Evolutionary conservation across 1,140 invertebrate genomes (phyloP).

Genomic region (Heliconius congener): DNA sequence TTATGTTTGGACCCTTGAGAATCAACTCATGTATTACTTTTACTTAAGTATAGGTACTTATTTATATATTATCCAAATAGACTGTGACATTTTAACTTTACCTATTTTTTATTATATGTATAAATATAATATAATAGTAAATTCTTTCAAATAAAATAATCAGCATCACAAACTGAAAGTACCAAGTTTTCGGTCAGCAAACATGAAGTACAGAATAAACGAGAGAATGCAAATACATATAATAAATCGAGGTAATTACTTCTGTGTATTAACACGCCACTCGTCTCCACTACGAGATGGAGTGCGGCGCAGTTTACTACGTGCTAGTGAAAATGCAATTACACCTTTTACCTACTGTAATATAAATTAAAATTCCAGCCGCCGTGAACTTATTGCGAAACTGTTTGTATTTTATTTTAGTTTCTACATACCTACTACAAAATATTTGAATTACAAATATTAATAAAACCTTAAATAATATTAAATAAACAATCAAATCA

Average conservation of each 20-base stretch:
- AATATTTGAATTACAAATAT: too few relatives aligned
- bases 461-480: not conserved
- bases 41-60: too few relatives aligned
- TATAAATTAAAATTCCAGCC: constrained; percentile 18
- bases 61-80: too few relatives aligned
- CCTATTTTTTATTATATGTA: not conserved
- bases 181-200: not conserved
- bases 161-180: not conserved
- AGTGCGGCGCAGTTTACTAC: constrained; percentile 27
- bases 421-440: too few relatives aligned
- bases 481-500: not conserved
- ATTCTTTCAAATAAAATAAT: not conserved
- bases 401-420: not conserved
- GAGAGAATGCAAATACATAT: constrained; percentile 10
- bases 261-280: constrained; percentile 17
- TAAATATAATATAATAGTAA: not conserved
- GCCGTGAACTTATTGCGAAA: constrained; percentile 1
- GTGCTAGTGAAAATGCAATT: constrained; percentile 30
- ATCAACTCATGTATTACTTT: too few relatives aligned
- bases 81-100: too few relatives aligned
- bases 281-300: constrained; percentile 25
- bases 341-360: constrained; percentile 22
- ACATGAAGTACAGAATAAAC: constrained; percentile 3
- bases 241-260: constrained; percentile 9
- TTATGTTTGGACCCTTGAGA: not conserved